Conservation (phyloP, 1,140 invertebrate species). For the Pseudomyrmex pallidus region DNA sequence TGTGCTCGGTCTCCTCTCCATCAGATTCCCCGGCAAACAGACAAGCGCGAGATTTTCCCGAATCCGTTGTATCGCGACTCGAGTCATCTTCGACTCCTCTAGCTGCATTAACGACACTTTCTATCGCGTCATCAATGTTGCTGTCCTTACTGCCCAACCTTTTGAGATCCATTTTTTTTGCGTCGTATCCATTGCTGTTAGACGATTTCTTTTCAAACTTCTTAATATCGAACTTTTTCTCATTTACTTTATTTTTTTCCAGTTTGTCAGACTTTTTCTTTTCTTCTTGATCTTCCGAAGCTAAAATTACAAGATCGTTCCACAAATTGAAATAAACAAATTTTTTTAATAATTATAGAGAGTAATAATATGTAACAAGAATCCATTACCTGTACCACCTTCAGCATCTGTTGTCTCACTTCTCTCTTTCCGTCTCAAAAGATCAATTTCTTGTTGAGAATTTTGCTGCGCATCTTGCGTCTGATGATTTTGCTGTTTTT, state of each 20-base stretch:
- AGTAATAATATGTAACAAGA: neutral
- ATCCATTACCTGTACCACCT: constrained; percentile 65
- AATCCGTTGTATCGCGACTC: constrained; percentile 83
- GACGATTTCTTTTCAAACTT: constrained; percentile 78
- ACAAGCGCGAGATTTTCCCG: constrained; percentile 78
- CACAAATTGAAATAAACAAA: neutral
- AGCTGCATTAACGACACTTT: constrained; percentile 86
- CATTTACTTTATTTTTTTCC: constrained; percentile 68
- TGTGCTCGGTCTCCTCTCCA: constrained; percentile 81
- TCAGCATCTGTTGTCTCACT: constrained; percentile 78
- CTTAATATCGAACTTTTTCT: constrained; percentile 81
- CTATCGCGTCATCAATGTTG: constrained; percentile 85
- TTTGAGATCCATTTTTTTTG: constrained; percentile 78
- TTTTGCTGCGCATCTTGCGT: constrained; percentile 74
- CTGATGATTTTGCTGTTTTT: constrained; percentile 68
- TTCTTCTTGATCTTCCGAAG: constrained; percentile 78
- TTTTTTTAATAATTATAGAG: constrained; percentile 16
- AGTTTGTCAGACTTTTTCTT: constrained; percentile 80
- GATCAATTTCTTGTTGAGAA: constrained; percentile 77
- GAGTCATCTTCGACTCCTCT: constrained; percentile 82
- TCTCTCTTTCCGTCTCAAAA: constrained; percentile 80
- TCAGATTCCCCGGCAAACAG: constrained; percentile 78
- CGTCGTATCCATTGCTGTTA: constrained; percentile 77
- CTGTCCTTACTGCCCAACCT: constrained; percentile 77
- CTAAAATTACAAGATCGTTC: constrained; percentile 47